A percentile compares a stretch with the other conserved stretches of the same genome.
These are phyloP conservation scores for Ceramica pisi DNA, from an alignment of 2,888 invertebrate genomes.

Conservation along the genomic window DNA sequence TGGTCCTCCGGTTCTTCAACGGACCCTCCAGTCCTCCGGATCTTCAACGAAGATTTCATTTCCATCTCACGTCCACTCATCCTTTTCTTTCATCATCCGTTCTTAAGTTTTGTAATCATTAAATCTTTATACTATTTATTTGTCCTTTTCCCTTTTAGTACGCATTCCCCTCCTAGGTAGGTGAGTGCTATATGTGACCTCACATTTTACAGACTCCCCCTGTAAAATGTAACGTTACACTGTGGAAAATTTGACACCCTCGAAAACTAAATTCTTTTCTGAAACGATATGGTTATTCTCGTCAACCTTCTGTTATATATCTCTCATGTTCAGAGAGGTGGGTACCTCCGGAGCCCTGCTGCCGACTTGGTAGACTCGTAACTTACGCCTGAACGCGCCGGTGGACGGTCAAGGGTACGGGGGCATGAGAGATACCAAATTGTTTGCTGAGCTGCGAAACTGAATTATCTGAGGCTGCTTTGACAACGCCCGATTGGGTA, in stretches of 20 bases:
- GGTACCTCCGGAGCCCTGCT: conserved; percentile 15
- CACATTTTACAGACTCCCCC: no score
- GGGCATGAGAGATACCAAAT: conserved; percentile 23
- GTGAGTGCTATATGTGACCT: no score
- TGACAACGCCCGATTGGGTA: not conserved
- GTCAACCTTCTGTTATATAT: conserved; percentile 16
- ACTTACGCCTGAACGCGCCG: conserved; percentile 30
- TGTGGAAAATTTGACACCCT: not conserved
- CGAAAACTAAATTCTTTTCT: not conserved
- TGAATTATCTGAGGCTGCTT: conserved; percentile 5
- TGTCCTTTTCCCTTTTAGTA: no score
- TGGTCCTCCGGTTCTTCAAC: no score
- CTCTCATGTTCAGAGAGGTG: not conserved
- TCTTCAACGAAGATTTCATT: no score
- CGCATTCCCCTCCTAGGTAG: no score
- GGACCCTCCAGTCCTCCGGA: no score
- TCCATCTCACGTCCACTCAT: no score
- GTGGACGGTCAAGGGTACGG: conserved; percentile 44
- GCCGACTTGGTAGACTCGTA: conserved; percentile 34
- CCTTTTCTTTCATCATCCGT: no score
- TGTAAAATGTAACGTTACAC: no score
- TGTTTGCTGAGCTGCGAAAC: conserved; percentile 29
- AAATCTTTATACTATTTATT: no score
- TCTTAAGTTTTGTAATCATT: no score
- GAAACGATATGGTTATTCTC: not conserved